These are phyloP conservation scores for Channa argus DNA, from an alignment of 2,113 vertebrate species.

Conservation along the genomic window DNA sequence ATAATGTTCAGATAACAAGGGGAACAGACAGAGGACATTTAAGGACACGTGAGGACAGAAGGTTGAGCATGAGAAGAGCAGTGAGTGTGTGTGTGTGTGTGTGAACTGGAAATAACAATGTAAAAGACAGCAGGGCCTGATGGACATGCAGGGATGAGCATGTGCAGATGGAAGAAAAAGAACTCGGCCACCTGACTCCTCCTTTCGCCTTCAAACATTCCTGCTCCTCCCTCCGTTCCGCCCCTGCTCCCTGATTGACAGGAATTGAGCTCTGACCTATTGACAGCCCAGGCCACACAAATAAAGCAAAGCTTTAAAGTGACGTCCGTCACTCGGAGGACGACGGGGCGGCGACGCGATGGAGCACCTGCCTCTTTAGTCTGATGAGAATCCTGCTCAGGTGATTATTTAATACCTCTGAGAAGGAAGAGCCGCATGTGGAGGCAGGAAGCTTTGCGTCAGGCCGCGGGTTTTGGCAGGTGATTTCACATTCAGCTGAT, in stretches of 20 bases:
- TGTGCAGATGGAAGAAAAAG: conserved; percentile 48
- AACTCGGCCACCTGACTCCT: too few species aligned
- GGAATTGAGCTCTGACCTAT: conserved; percentile 37
- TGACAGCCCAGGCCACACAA: conserved; percentile 28
- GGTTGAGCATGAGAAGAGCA: conserved; percentile 55
- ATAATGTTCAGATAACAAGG: conserved; percentile 23
- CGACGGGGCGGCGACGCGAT: conserved; percentile 35
- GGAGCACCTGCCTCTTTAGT: conserved; percentile 69
- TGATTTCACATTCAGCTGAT: conserved; percentile 14
- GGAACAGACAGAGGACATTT: conserved; percentile 33
- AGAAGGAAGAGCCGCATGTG: conserved; percentile 32
- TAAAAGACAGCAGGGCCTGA: conserved; percentile 4
- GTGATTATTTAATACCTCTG: conserved; percentile 66
- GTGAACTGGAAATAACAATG: conserved; percentile 4
- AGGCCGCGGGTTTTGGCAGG: conserved; percentile 22
- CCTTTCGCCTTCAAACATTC: too few species aligned
- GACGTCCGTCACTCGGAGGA: conserved; percentile 48
- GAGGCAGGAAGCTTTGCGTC: conserved; percentile 33
- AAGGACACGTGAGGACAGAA: conserved; percentile 35
- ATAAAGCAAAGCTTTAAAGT: conserved; percentile 56
- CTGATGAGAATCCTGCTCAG: conserved; percentile 72
- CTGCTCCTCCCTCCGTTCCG: neutral
- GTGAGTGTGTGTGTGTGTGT: conserved; percentile 9
- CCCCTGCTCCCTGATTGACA: conserved; percentile 37
- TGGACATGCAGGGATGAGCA: conserved; percentile 28